Conservation (phyloP, 2,888 invertebrate genomes). For the Tetrapedia diversipes region DNA sequence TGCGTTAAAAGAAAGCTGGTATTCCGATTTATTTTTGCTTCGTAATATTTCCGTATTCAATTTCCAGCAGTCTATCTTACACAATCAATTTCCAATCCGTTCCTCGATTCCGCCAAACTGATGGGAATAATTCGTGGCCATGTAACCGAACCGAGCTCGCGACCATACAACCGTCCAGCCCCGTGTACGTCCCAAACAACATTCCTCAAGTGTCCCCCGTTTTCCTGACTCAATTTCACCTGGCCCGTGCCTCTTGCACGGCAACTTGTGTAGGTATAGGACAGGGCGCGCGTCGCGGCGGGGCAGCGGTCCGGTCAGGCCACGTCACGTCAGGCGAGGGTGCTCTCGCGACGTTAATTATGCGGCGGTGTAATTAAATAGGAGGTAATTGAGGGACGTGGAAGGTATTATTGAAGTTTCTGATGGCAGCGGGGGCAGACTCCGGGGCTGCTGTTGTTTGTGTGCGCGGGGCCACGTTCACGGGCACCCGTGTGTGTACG, state of each 20-base stretch:
- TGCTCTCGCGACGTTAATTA: slow-evolving; percentile 75
- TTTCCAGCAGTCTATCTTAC: too few species aligned
- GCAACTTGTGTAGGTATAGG: neutral
- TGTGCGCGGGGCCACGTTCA: slow-evolving; percentile 39
- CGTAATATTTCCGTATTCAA: too few species aligned
- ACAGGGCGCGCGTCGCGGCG: slow-evolving; percentile 11
- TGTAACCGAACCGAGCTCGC: too few species aligned
- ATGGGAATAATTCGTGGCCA: too few species aligned
- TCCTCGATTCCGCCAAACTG: too few species aligned
- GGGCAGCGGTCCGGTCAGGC: slow-evolving; percentile 33
- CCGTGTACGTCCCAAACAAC: neutral
- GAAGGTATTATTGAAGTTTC: slow-evolving; percentile 79
- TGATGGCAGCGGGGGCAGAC: slow-evolving; percentile 64
- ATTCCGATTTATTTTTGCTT: too few species aligned
- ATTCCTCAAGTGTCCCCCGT: too few species aligned
- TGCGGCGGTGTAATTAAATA: slow-evolving; percentile 78
- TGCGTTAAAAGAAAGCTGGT: too few species aligned
- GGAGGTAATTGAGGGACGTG: slow-evolving; percentile 78
- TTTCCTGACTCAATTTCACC: neutral
- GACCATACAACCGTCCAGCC: too few species aligned
- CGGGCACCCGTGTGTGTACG: neutral
- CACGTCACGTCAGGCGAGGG: slow-evolving; percentile 65
- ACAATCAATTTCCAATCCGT: too few species aligned
- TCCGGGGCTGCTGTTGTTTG: slow-evolving; percentile 51
- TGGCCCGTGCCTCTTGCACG: neutral